A percentile compares a stretch with the other conserved stretches of the same genome.
Evolutionary conservation across 35 echinoderm and acorn worm genomes (phyloP).

Genomic region (Apostichopus parvimensis): DNA sequence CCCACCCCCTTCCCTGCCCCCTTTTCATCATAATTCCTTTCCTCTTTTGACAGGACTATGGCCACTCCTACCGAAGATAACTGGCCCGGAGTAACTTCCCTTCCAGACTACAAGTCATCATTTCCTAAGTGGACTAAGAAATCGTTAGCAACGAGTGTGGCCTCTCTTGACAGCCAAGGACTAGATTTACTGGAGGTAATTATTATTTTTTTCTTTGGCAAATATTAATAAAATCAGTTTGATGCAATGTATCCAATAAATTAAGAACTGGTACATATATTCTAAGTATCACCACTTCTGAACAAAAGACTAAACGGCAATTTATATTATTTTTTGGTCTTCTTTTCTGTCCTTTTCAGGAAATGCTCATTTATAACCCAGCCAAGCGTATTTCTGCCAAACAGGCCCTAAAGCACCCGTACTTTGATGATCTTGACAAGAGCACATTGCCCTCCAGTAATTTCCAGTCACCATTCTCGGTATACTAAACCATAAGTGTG

Average conservation of each 20-base stretch:
- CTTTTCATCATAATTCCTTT: not conserved
- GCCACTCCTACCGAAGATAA: conserved; percentile 81
- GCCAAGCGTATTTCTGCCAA: conserved; percentile 86
- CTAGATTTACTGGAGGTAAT: conserved; percentile 82
- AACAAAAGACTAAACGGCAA: too few species aligned
- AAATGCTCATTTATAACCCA: conserved; percentile 93
- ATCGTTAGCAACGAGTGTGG: conserved; percentile 56
- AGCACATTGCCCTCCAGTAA: conserved; percentile 43
- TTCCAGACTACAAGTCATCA: conserved; percentile 83
- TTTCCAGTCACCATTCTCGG: not conserved
- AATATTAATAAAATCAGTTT: too few species aligned
- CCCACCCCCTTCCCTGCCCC: too few species aligned
- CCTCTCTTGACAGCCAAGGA: conserved; percentile 64
- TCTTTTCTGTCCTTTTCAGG: conserved; percentile 41
- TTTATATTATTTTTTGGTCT: too few species aligned
- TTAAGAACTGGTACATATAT: too few species aligned
- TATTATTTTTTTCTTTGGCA: not conserved
- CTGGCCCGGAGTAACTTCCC: conserved; percentile 83
- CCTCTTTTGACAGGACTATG: conserved; percentile 59
- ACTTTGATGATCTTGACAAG: conserved; percentile 70
- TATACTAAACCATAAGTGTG: too few species aligned
- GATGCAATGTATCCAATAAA: too few species aligned
- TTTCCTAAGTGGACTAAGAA: conserved; percentile 88
- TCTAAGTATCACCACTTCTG: too few species aligned
- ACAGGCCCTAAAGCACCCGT: conserved; percentile 70